Evolutionary conservation across 2,888 invertebrate genomes (phyloP), one percentile per base, ranked within the genome.

Genomic region (Oscheius onirici): DNA sequence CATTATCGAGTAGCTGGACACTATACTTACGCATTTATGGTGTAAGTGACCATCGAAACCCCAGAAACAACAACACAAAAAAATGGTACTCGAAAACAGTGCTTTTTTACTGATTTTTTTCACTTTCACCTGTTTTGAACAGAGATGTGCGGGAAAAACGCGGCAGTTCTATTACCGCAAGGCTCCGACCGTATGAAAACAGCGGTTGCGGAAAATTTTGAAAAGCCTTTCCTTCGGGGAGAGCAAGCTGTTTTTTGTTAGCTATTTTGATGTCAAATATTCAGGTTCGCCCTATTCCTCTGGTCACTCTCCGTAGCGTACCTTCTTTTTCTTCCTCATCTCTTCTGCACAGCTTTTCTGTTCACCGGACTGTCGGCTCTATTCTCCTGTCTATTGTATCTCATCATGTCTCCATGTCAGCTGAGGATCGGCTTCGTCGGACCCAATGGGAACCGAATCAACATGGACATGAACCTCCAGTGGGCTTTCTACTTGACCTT

Each of bases 1-100:
- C 82, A 82, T 51, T 86, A 84, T 52, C 74, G 85, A 34, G 79
- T 81, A n/a, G 85, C 85, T 26, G 86, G 86, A 10, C 81, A 86
- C 61, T 86, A 83, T 71, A 78, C 86, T 1, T 49, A 80, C 60
- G 82, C 86, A 17, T 78, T 77, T 10, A 68, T 82, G 11, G 75
- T 77, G 80, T 81, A 49, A 57, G 72, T 69, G 22, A 68, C 11
- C 63, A 61, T 26, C 11, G 26, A 8, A 28, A n/a, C 55, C 11
- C 5, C 5, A 24, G 24, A 52, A 52, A 22, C 52, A 20, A 51
- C 17, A 51, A 51, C 20, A 13, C 13, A 46, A 46, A 17, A 46
- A 5, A 10, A 46, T 10, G 13, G 46, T 46, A 20, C 20, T 43
- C n/a, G n/a, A n/a, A n/a, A n/a, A n/a, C n/a, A n/a, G n/a, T n/a